Conservation (phyloP, 2,888 invertebrate genomes). For the Tuberolachnus salignus region DNA sequence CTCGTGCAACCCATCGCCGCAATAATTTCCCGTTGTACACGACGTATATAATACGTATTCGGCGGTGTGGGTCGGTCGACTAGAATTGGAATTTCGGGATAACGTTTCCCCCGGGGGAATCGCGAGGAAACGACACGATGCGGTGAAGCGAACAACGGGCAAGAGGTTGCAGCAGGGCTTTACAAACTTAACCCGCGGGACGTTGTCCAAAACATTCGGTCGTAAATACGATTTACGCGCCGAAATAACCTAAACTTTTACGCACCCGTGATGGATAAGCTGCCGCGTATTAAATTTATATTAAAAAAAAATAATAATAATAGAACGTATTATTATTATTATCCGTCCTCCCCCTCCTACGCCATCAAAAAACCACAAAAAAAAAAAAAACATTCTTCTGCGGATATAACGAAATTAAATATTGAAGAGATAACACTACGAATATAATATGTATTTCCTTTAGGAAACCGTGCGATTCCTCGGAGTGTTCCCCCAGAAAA, state of each 20-base stretch:
- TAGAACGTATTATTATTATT: neutral
- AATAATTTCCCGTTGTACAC: slow-evolving; percentile 32
- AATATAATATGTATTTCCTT: neutral
- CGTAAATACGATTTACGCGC: slow-evolving; percentile 54
- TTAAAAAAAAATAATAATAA: slow-evolving; percentile 53
- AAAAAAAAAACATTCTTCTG: neutral
- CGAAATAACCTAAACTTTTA: slow-evolving; percentile 47
- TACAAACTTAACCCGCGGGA: slow-evolving; percentile 54
- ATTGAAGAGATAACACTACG: slow-evolving; percentile 6
- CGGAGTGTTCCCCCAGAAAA: neutral
- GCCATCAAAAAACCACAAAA: too few species aligned
- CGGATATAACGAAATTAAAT: too few species aligned
- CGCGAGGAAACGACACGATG: neutral
- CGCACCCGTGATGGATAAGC: slow-evolving; percentile 41
- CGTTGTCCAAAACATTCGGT: slow-evolving; percentile 50
- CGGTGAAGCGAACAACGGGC: too few species aligned
- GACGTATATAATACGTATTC: too few species aligned
- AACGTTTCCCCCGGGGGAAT: slow-evolving; percentile 40
- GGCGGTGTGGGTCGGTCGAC: slow-evolving; percentile 32
- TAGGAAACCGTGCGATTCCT: slow-evolving; percentile 8
- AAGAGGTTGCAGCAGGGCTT: neutral
- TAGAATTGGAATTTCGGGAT: slow-evolving; percentile 45
- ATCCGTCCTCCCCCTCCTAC: too few species aligned
- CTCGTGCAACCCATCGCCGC: slow-evolving; percentile 8
- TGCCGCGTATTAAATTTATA: neutral